These are phyloP conservation scores for Syrmaticus mikado DNA, from an alignment of 2,113 vertebrate genomes.

Conservation along the genomic window DNA sequence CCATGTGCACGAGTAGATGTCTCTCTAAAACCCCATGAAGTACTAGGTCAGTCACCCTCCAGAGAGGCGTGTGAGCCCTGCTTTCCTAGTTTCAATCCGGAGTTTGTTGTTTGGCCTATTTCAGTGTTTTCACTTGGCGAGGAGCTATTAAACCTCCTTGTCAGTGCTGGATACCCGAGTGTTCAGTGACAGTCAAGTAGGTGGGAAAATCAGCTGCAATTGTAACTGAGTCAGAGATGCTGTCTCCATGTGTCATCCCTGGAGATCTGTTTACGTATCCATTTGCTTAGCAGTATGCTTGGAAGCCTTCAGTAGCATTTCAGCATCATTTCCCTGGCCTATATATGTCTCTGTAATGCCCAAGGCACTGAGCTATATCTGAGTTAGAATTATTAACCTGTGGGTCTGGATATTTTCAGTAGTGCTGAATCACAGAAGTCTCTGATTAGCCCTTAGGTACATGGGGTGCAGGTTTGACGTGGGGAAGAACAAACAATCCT, in stretches of 20 bases:
- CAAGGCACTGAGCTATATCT: slow-evolving; percentile 25
- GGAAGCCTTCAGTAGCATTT: slow-evolving; percentile 20
- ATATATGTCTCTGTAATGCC: background rate
- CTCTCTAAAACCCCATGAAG: background rate
- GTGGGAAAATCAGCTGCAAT: background rate
- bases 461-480: background rate
- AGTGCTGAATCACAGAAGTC: background rate
- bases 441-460: background rate
- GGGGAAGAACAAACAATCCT: background rate
- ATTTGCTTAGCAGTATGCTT: slow-evolving; percentile 33
- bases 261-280: slow-evolving; percentile 8
- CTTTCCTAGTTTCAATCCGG: background rate
- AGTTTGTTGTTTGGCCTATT: background rate
- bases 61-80: fast-evolving
- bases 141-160: background rate
- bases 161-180: background rate
- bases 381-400: background rate
- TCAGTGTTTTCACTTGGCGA: background rate
- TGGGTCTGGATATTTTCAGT: background rate
- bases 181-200: background rate
- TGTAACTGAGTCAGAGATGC: slow-evolving; percentile 8
- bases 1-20: background rate
- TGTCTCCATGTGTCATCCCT: slow-evolving; percentile 3
- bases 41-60: background rate
- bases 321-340: background rate